Percentiles rank a stretch among this genome's conserved stretches.
These are phyloP conservation scores for Brachionus sp. DNA, from an alignment of 1,140 invertebrate species.

Conservation along the genomic window DNA sequence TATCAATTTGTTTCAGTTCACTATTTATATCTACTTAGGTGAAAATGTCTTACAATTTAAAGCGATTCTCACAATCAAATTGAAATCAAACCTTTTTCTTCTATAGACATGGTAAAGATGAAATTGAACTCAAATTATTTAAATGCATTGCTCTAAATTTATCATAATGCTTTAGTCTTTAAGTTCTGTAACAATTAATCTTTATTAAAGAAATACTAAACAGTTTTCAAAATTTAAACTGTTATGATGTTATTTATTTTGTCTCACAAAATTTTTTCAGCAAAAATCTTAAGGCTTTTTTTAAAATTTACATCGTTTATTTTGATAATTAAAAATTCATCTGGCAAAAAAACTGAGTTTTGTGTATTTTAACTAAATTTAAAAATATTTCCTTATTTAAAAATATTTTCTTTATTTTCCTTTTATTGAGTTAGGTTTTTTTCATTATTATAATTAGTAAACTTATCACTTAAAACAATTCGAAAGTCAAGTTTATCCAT, in stretches of 20 bases:
- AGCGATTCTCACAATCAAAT: background rate
- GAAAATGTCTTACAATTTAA: background rate
- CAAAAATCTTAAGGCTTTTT: too few species aligned
- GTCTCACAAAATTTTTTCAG: background rate
- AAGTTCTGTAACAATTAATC: background rate
- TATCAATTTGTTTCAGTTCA: conserved; percentile 39
- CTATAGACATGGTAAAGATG: background rate
- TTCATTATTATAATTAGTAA: too few species aligned
- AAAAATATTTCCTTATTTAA: too few species aligned
- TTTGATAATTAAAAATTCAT: too few species aligned
- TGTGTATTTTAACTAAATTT: too few species aligned
- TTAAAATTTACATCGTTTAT: too few species aligned
- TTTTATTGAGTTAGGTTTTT: too few species aligned
- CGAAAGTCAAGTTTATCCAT: too few species aligned
- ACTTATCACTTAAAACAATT: too few species aligned
- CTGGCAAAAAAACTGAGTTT: too few species aligned
- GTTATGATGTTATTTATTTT: background rate
- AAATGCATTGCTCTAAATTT: too few species aligned
- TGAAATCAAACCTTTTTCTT: conserved; percentile 42
- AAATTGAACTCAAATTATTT: background rate
- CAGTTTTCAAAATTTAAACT: background rate
- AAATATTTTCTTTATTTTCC: too few species aligned
- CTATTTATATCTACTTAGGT: background rate
- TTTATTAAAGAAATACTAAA: background rate
- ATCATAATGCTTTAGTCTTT: background rate